A percentile compares a stretch with the other conserved stretches of the same genome.
Evolutionary conservation across 2,888 invertebrate genomes (phyloP).

Genomic region (Andrena marginata): DNA sequence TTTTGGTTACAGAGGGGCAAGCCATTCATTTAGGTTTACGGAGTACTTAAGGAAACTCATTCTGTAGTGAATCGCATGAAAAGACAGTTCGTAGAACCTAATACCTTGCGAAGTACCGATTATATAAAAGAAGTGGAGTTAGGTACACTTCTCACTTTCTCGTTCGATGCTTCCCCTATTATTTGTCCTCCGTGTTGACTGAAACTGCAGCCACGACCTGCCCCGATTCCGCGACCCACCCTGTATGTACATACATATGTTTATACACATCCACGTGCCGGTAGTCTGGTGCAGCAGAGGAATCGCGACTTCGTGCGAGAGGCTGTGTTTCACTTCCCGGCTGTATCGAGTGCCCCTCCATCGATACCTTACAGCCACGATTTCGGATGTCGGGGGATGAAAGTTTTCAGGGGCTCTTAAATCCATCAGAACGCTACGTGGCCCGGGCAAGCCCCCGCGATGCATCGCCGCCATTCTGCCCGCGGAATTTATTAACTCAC

Average conservation of each 20-base stretch:
- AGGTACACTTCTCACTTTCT: too few species aligned
- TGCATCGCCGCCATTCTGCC: constrained; percentile 31
- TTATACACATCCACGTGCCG: constrained; percentile 46
- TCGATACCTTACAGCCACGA: constrained; percentile 33
- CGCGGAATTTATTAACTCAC: constrained; percentile 37
- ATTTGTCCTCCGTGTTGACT: too few species aligned
- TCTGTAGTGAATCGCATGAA: too few species aligned
- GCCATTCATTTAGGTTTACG: too few species aligned
- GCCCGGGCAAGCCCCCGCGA: constrained; percentile 30
- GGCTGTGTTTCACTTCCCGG: constrained; percentile 59
- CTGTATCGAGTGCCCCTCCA: constrained; percentile 43
- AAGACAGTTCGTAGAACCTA: too few species aligned
- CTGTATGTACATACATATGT: constrained; percentile 26
- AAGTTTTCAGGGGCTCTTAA: constrained; percentile 36
- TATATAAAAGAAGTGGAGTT: too few species aligned
- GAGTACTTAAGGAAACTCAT: too few species aligned
- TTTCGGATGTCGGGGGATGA: not conserved
- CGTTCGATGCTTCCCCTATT: too few species aligned
- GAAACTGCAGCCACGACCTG: not conserved
- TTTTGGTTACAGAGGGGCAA: too few species aligned
- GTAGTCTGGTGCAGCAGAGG: constrained; percentile 52
- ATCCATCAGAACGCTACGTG: constrained; percentile 45
- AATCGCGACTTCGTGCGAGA: constrained; percentile 57
- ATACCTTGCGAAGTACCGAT: too few species aligned
- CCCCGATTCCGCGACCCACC: not conserved